Percentiles rank a stretch among this genome's conserved stretches.
Conservation (phyloP, 92 coral and sea anemone genomes). For the Umimayanthus chanpuru region DNA sequence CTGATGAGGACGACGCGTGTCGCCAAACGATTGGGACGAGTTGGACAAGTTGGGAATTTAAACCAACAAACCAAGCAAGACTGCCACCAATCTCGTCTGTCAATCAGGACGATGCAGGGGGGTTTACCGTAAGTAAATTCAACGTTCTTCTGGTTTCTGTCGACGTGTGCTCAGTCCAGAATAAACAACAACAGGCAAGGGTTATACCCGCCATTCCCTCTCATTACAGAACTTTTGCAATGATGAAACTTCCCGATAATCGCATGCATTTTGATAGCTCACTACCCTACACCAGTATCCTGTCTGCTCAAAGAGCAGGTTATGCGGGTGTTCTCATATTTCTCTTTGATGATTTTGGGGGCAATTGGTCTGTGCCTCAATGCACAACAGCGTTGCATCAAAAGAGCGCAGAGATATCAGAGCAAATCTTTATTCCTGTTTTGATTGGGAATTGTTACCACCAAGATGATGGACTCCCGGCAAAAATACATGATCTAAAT, state of each 20-base stretch:
- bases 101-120: neutral
- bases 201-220: neutral
- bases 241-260: neutral
- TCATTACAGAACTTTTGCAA: neutral
- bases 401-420: neutral
- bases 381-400: neutral
- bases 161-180: slow-evolving; percentile 3
- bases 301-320: slow-evolving; percentile 15
- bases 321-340: neutral
- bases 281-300: neutral
- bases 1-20: too few relatives aligned
- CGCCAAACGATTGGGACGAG: too few relatives aligned
- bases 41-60: neutral
- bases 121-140: neutral
- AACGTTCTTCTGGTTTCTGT: neutral
- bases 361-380: neutral
- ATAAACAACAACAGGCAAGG: neutral
- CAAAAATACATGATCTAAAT: too few relatives aligned
- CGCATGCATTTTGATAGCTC: neutral
- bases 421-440: slow-evolving; percentile 20
- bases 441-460: neutral
- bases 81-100: neutral
- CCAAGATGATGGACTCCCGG: too few relatives aligned
- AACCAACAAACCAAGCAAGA: slow-evolving; percentile 7
- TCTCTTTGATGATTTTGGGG: neutral